Evolutionary conservation across 2,888 invertebrate genomes (phyloP).

Genomic region (Marronus borbonicus): DNA sequence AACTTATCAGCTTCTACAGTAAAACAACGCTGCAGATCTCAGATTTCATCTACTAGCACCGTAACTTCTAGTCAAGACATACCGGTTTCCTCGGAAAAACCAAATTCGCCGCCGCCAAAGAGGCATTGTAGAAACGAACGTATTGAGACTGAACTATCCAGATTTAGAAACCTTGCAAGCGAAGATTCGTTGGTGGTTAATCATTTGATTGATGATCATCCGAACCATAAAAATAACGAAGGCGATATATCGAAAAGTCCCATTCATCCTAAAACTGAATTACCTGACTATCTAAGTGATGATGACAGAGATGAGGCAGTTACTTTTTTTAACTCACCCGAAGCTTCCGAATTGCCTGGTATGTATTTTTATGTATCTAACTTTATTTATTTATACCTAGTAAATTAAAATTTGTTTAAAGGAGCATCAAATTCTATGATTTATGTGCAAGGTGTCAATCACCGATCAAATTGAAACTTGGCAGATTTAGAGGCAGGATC

Average conservation of each 20-base stretch:
- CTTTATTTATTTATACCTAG: too few species aligned
- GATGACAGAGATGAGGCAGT: conserved; percentile 71
- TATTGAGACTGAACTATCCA: conserved; percentile 60
- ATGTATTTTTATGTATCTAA: conserved; percentile 9
- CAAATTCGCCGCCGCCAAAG: conserved; percentile 63
- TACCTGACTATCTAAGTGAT: conserved; percentile 80
- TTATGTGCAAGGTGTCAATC: too few species aligned
- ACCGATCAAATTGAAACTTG: too few species aligned
- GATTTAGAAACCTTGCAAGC: conserved; percentile 56
- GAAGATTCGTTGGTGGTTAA: conserved; percentile 63
- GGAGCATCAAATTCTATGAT: too few species aligned
- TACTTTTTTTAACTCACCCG: conserved; percentile 62
- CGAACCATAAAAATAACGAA: conserved; percentile 59
- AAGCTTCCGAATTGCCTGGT: conserved; percentile 64
- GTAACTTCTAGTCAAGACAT: conserved; percentile 69
- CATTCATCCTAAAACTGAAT: conserved; percentile 80
- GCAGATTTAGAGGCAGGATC: too few species aligned
- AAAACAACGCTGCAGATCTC: conserved; percentile 49
- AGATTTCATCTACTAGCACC: conserved; percentile 64
- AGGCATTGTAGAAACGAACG: conserved; percentile 63
- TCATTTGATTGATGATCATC: conserved; percentile 64
- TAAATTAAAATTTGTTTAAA: too few species aligned
- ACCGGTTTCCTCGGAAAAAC: conserved; percentile 56
- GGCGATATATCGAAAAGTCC: conserved; percentile 60
- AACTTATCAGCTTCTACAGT: conserved; percentile 44